These are phyloP conservation scores for Ormia ochracea DNA, from an alignment of 2,888 invertebrate genomes.

Conservation along the genomic window DNA sequence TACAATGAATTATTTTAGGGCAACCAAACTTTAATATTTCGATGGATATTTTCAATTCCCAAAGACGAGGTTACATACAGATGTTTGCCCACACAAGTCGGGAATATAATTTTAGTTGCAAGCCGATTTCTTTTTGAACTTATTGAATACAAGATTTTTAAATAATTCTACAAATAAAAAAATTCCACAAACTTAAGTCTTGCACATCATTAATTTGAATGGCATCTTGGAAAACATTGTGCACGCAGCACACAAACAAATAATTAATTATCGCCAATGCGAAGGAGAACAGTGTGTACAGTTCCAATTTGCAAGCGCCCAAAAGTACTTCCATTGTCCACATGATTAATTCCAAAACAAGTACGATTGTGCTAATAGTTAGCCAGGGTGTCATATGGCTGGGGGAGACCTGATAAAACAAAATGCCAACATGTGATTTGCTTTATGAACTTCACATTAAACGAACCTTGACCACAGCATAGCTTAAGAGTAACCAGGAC, in stretches of 20 bases:
- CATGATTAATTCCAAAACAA: conserved; percentile 66
- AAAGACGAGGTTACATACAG: too few species aligned
- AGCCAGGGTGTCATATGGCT: conserved; percentile 67
- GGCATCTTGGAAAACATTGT: conserved; percentile 65
- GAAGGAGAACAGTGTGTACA: conserved; percentile 63
- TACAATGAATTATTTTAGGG: too few species aligned
- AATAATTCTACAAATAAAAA: neutral
- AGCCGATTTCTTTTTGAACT: conserved; percentile 36
- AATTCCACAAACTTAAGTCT: conserved; percentile 63
- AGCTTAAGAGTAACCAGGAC: conserved; percentile 65
- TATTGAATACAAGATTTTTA: neutral
- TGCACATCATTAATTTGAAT: conserved; percentile 64
- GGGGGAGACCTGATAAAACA: conserved; percentile 66
- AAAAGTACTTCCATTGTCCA: conserved; percentile 66
- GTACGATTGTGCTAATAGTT: conserved; percentile 64
- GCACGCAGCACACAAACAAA: conserved; percentile 66
- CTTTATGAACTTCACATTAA: neutral
- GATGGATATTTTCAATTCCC: too few species aligned
- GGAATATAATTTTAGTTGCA: too few species aligned
- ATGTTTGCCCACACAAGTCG: too few species aligned
- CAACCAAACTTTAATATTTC: too few species aligned
- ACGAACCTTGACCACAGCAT: conserved; percentile 64
- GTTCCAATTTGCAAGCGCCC: conserved; percentile 64
- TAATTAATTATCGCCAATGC: conserved; percentile 56
- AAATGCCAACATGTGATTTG: neutral